These are phyloP conservation scores for Meiosimyza platycephala DNA, from an alignment of 2,888 invertebrate genomes.

Conservation along the genomic window DNA sequence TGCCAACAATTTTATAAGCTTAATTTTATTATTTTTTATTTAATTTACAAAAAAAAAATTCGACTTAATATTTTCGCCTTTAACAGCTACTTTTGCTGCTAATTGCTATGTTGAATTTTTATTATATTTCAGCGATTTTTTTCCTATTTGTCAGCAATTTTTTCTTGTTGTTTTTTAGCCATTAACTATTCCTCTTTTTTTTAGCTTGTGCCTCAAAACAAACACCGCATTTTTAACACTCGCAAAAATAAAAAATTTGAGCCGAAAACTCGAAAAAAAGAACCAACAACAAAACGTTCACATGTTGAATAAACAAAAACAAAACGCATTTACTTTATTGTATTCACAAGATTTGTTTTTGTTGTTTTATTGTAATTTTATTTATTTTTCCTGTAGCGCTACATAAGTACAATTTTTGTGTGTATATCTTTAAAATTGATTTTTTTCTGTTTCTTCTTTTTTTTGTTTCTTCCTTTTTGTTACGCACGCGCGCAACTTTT, in stretches of 20 bases:
- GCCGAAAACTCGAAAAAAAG: background rate
- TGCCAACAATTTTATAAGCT: background rate
- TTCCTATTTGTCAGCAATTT: no score
- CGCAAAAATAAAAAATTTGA: background rate
- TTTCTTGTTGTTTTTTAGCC: no score
- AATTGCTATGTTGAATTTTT: no score
- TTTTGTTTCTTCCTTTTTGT: slow-evolving; percentile 18
- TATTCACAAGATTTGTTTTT: background rate
- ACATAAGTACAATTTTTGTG: slow-evolving; percentile 14
- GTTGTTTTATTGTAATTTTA: slow-evolving; percentile 13
- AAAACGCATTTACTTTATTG: slow-evolving; percentile 17
- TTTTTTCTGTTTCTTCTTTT: background rate
- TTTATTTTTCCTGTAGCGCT: background rate
- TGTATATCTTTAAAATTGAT: slow-evolving; percentile 29
- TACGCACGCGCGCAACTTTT: slow-evolving; percentile 15
- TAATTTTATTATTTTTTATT: background rate
- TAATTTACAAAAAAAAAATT: background rate
- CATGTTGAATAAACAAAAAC: slow-evolving; percentile 20
- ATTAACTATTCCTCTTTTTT: background rate
- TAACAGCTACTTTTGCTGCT: no score
- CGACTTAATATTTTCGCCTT: background rate
- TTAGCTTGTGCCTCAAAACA: background rate
- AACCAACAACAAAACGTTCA: slow-evolving; percentile 6
- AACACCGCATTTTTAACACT: slow-evolving; percentile 6
- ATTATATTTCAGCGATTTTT: no score